Base-by-base conservation (phyloP, 1,140 invertebrate genomes). In the Halyomorpha halys region DNA sequence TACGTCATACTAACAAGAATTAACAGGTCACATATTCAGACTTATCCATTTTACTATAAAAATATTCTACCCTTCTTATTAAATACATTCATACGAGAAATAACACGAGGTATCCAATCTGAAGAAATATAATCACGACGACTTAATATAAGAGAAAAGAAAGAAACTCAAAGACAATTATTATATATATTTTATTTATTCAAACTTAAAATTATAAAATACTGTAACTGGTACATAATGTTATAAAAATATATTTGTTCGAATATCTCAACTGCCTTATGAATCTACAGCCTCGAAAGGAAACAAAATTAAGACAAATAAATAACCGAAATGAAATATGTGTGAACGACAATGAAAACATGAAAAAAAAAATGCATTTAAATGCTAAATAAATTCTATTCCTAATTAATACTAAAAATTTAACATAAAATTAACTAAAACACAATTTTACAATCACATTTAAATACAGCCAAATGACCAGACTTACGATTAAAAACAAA, bases 191-290 rank as follows among this genome's bases (percentile, higher is more conserved):
- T 49, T 49, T 8, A 25, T 56, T 23, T 56, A 23, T 56, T 23
- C 18, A 23, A 56, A 56, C 53, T 56, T 56, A 56, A 56, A 56
- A 56, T 56, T 23, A 16, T 56, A 25, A 19, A 56, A 56, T 56
- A 56, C 53, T 56, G 53, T 56, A 56, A 23, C 23, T 25, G 53
- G 53, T 56, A 56, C 53, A 23, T 56, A 23, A 56, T 56, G 27
- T 56, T 56, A 56, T 56, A 56, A 56, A 56, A 56, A 56, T 56
- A 56, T 56, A 56, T 56, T 56, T 56, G 21, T 25, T 23, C 53
- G 11, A 39, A 39, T 13, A 2, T 39, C 34, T 39, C 34, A 39
- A 39, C 34, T 39, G 34, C 34, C 13, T 39, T 39, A 39, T 39
- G 5, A 13, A 39, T 11, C 27, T 39, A 39, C 34, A 39, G 6